Evolutionary conservation across 1,140 invertebrate species (phyloP).

Genomic region (Zaprionus davidi): DNA sequence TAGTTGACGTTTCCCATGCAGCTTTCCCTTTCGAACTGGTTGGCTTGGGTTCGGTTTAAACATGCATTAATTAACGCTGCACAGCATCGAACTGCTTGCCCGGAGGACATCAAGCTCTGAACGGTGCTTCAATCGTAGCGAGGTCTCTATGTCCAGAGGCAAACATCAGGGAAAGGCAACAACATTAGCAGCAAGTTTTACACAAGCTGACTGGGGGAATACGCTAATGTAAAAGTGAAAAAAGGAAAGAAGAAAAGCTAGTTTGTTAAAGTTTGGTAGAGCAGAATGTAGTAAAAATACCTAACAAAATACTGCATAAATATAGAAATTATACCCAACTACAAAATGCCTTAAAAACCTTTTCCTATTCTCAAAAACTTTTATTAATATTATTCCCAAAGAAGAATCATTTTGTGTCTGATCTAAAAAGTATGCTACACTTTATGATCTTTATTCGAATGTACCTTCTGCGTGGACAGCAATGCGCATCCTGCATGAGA

Average conservation of each 20-base stretch:
- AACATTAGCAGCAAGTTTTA: neutral
- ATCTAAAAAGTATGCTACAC: neutral
- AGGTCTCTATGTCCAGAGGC: constrained; percentile 36
- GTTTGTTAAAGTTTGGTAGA: neutral
- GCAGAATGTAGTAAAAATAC: neutral
- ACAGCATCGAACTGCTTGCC: constrained; percentile 12
- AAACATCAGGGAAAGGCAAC: constrained; percentile 38
- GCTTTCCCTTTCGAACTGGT: constrained; percentile 14
- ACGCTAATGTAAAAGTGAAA: neutral
- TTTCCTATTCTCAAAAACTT: neutral
- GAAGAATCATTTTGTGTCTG: neutral
- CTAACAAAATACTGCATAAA: neutral
- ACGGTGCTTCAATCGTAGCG: constrained; percentile 33
- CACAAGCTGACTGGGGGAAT: neutral
- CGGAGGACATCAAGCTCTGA: constrained; percentile 1
- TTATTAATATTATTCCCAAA: neutral
- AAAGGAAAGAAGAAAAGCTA: neutral
- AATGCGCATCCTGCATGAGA: neutral
- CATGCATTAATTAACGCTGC: constrained; percentile 66
- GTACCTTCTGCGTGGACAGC: neutral
- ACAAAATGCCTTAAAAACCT: neutral
- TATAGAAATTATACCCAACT: neutral
- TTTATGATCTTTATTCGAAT: neutral
- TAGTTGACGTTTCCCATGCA: constrained; percentile 4
- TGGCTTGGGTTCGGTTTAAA: constrained; percentile 19